Evolutionary conservation across 2,888 invertebrate species (phyloP), one percentile per base, ranked within the genome.

Genomic region (Sphecodes monilicornis): DNA sequence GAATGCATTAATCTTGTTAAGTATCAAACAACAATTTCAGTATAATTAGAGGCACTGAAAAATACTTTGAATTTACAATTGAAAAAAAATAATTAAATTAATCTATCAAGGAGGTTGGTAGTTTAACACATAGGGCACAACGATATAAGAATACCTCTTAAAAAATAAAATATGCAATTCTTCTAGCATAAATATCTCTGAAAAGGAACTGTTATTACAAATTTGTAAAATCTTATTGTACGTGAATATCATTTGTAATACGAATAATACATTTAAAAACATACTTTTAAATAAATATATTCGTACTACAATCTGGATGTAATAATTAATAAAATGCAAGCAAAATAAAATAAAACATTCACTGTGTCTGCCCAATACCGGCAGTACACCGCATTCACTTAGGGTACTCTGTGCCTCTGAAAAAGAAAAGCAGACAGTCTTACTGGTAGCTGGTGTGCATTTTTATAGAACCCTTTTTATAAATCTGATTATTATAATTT

Each of bases 361-460:
- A 92, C 93, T 93, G 93, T 93, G 93, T 93, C 93, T 93, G 93
- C 92, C 93, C 93, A 93, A 93, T 91, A 92, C 91, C 92, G 93
- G 92, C 93, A 93, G 92, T 91, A 93, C 92, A 93, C 93, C 89
- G 92, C 93, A 92, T 91, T 91, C 92, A 91, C 90, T 92, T 93
- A 93, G 91, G 92, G 90, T 91, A 91, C 92, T 92, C 91, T 93
- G 93, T 93, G 93, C 93, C 93, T 93, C 93, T 93, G 93, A 93
- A 93, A 93, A 93, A 93, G 92, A 93, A 92, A 93, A 93, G 93
- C 92, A 93, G 93, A 93, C 93, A 93, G 93, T 93, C 92, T 93
- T 93, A 93, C 91, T 91, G 88, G 92, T 93, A 91, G 92, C 91
- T 90, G 91, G 91, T 92, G 92, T 93, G 90, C 79, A 89, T 87